Conservation (phyloP, 2,113 vertebrate genomes). For the Sinocyclocheilus rhinocerous region DNA sequence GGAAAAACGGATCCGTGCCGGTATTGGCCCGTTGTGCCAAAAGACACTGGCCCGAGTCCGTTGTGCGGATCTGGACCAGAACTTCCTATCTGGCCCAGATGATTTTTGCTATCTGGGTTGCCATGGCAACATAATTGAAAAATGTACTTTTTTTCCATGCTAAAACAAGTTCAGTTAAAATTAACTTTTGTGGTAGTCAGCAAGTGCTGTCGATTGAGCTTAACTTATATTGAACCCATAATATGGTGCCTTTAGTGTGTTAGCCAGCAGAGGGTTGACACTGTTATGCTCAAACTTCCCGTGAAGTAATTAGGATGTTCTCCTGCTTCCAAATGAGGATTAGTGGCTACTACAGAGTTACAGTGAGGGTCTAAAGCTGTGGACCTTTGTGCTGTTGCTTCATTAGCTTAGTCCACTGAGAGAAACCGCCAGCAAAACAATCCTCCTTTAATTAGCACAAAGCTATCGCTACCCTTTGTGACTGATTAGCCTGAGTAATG, state of each 20-base stretch:
- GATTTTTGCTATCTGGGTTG: too few species aligned
- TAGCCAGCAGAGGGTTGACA: neutral
- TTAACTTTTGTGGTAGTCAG: neutral
- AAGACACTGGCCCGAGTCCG: too few species aligned
- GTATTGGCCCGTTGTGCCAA: too few species aligned
- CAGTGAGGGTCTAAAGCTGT: neutral
- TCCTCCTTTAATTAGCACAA: slow-evolving; percentile 40
- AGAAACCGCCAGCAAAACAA: neutral
- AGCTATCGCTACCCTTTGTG: slow-evolving; percentile 13
- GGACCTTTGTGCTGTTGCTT: slow-evolving; percentile 6
- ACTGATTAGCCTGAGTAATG: slow-evolving; percentile 41
- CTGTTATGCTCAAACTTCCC: neutral
- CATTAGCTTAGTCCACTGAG: slow-evolving; percentile 17
- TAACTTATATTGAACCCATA: neutral
- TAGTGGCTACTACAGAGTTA: neutral
- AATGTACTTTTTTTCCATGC: too few species aligned
- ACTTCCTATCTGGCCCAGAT: too few species aligned
- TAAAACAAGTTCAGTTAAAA: neutral
- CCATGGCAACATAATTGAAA: too few species aligned
- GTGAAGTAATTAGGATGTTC: neutral
- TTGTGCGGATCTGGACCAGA: too few species aligned
- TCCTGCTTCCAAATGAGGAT: neutral
- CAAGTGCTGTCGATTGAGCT: neutral
- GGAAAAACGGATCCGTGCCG: too few species aligned
- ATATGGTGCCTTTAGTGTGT: neutral